A percentile compares a stretch with the other conserved stretches of the same genome.
phyloP scores from a whole-genome alignment of 2,888 invertebrate species.

The Sphaerophoria rueppellii region DNA sequence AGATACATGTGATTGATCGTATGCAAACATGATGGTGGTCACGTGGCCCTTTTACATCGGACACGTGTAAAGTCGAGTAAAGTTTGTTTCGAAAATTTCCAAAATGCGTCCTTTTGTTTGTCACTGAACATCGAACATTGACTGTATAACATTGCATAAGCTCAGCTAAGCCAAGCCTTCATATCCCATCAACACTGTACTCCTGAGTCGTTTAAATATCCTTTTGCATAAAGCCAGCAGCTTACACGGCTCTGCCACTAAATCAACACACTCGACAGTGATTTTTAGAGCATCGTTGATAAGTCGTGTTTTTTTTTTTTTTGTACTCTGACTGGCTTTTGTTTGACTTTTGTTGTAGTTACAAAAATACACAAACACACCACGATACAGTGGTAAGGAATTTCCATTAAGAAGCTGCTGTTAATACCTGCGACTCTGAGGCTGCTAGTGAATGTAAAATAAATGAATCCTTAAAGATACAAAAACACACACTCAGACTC shows the following conservation, averaged over 20 bases:
- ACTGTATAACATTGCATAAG: conserved; percentile 5
- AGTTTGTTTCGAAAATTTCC: conserved; percentile 73
- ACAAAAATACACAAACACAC: neutral
- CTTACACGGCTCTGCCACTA: conserved; percentile 39
- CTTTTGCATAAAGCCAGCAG: too few species aligned
- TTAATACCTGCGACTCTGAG: conserved; percentile 63
- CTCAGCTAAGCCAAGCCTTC: neutral
- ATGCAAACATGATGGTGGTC: conserved; percentile 82
- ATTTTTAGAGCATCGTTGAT: conserved; percentile 65
- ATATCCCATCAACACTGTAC: conserved; percentile 64
- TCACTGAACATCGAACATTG: neutral
- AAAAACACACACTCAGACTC: neutral
- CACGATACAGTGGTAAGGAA: conserved; percentile 38
- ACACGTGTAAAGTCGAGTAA: conserved; percentile 78
- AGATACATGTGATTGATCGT: conserved; percentile 78
- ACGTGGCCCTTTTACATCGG: conserved; percentile 80
- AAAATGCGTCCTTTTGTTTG: conserved; percentile 73
- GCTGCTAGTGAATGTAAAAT: conserved; percentile 46
- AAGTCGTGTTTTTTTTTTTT: conserved; percentile 34
- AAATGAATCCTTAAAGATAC: conserved; percentile 46
- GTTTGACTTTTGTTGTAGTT: conserved; percentile 64
- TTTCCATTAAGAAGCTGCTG: conserved; percentile 53
- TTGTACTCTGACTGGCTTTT: conserved; percentile 35
- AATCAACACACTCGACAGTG: conserved; percentile 68
- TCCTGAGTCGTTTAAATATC: conserved; percentile 1